Percentiles rank a stretch among this genome's conserved stretches.
phyloP scores from a whole-genome alignment of 92 coral and sea anemone genomes.

The Isaurus tuberculatus region DNA sequence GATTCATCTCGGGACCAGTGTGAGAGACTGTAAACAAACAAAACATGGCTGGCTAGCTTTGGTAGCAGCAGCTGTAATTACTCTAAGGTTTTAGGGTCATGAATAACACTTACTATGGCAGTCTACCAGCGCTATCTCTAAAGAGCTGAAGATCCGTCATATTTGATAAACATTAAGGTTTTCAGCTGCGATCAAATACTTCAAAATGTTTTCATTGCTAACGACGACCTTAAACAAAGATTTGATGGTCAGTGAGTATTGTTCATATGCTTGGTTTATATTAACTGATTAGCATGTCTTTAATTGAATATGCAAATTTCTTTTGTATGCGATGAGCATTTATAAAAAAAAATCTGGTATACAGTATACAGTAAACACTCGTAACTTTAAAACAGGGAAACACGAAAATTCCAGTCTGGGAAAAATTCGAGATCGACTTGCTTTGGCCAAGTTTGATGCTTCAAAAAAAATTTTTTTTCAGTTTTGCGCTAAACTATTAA shows the following conservation, averaged over 20 bases:
- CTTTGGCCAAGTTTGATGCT: too few relatives aligned
- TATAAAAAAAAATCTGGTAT: too few relatives aligned
- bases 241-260: not conserved
- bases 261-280: not conserved
- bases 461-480: too few relatives aligned
- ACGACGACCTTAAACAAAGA: not conserved
- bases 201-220: not conserved
- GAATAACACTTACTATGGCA: conserved; percentile 71
- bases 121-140: conserved; percentile 73
- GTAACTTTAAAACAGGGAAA: too few relatives aligned
- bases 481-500: too few relatives aligned
- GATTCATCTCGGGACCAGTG: conserved; percentile 97
- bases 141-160: conserved; percentile 84
- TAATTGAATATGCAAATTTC: conserved; percentile 20
- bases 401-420: too few relatives aligned
- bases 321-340: too few relatives aligned
- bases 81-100: not conserved
- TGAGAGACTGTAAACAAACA: conserved; percentile 78
- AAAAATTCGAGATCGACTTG: too few relatives aligned
- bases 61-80: too few relatives aligned
- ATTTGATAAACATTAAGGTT: not conserved
- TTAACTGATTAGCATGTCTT: conserved; percentile 36
- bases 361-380: too few relatives aligned
- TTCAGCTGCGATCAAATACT: not conserved
- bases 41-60: not conserved